Evolutionary conservation across 1,140 invertebrate species (phyloP).

Genomic region (Ctenoplectra terminalis): DNA sequence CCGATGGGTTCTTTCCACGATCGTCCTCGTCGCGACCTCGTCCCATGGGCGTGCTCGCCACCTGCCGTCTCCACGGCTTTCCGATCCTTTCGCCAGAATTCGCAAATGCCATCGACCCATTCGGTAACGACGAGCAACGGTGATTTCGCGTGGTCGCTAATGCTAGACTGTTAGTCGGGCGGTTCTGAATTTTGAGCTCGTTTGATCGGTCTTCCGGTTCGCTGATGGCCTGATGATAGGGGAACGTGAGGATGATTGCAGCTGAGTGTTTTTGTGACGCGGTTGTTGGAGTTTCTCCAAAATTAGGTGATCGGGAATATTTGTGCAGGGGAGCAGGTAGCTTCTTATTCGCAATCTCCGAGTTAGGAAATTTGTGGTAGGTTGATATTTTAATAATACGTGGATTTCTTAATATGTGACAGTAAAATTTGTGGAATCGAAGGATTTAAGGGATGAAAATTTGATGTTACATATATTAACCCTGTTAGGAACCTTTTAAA

Average conservation of each 20-base stretch:
- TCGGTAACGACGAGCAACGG: background rate
- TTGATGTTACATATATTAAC: too few species aligned
- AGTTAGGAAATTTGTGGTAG: too few species aligned
- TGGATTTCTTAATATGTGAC: too few species aligned
- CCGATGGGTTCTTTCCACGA: too few species aligned
- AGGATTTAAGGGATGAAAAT: too few species aligned
- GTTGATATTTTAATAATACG: too few species aligned
- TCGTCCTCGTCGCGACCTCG: conserved; percentile 65
- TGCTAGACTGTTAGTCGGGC: background rate
- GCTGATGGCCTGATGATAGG: conserved; percentile 16
- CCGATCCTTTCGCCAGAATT: conserved; percentile 9
- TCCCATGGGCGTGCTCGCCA: conserved; percentile 57
- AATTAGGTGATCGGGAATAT: too few species aligned
- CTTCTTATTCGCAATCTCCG: too few species aligned
- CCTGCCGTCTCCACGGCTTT: background rate
- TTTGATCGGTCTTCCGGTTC: conserved; percentile 8
- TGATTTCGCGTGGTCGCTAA: background rate
- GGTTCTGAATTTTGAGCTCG: background rate
- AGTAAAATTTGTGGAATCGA: too few species aligned
- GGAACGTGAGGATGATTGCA: conserved; percentile 7
- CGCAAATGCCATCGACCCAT: background rate
- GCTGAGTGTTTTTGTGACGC: background rate
- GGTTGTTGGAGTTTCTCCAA: too few species aligned
- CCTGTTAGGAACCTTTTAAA: too few species aligned
- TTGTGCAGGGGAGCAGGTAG: too few species aligned